A percentile compares a stretch with the other conserved stretches of the same genome.
phyloP scores from a whole-genome alignment of 2,888 invertebrate species.

The Xestia c-nigrum region DNA sequence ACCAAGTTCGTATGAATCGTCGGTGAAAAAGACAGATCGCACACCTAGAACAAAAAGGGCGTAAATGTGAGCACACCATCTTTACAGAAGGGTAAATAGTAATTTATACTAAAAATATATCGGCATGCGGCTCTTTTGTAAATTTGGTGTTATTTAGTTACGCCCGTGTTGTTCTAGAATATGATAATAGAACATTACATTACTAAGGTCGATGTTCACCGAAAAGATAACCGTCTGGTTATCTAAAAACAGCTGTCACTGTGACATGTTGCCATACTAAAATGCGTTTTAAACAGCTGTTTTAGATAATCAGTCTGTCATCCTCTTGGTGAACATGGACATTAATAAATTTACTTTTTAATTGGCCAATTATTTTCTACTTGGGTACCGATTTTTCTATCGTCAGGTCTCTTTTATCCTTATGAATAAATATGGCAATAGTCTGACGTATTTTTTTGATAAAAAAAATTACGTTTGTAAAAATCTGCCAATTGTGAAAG shows the following conservation, averaged over 20 bases:
- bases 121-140: constrained; percentile 45
- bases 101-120: constrained; percentile 33
- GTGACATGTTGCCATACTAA: no score
- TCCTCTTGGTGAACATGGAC: no score
- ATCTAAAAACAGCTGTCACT: no score
- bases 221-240: no score
- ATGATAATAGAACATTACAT: constrained; percentile 26
- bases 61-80: constrained; percentile 52
- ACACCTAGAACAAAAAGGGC: constrained; percentile 60
- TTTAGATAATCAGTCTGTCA: no score
- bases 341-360: constrained; percentile 7
- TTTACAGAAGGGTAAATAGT: constrained; percentile 43
- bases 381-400: background rate
- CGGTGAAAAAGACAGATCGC: constrained; percentile 60
- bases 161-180: constrained; percentile 60
- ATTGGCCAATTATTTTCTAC: constrained; percentile 8
- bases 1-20: constrained; percentile 57
- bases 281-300: no score
- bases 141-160: constrained; percentile 54
- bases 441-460: background rate
- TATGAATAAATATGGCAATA: background rate
- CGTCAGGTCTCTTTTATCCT: no score
- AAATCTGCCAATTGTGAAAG: background rate
- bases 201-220: no score
- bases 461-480: background rate